Evolutionary conservation across 2,888 invertebrate genomes (phyloP).

Genomic region (Sarcophaga subvicina): DNA sequence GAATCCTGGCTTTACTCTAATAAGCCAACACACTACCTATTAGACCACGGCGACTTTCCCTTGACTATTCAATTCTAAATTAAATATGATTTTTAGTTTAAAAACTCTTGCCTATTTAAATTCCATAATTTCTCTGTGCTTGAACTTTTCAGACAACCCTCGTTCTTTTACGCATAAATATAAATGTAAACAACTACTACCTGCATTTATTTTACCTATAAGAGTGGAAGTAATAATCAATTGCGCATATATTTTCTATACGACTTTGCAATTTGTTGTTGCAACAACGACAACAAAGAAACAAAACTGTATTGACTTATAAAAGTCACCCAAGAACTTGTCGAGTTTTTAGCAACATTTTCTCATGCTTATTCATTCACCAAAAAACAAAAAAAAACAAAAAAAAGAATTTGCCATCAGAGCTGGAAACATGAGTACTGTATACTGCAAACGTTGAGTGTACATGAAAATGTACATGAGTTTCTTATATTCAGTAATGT

Average conservation of each 20-base stretch:
- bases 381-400: neutral
- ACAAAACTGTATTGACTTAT: conserved; percentile 22
- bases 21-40: no score
- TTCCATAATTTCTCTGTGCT: no score
- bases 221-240: conserved; percentile 50
- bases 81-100: no score
- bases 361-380: no score
- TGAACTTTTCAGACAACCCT: neutral
- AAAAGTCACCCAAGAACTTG: conserved; percentile 26
- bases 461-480: conserved; percentile 15
- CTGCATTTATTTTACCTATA: conserved; percentile 20
- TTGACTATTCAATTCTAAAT: no score
- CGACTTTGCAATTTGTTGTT: neutral
- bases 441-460: neutral
- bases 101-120: no score
- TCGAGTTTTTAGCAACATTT: conserved; percentile 1
- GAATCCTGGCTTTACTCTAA: no score
- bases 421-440: conserved; percentile 23
- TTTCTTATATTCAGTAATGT: conserved; percentile 47
- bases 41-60: no score
- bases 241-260: conserved; percentile 4
- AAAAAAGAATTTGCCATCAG: conserved; percentile 4
- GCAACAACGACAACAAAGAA: conserved; percentile 3
- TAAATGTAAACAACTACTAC: conserved; percentile 5
- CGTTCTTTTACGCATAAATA: neutral